These are phyloP conservation scores for Potorous gilbertii DNA, from an alignment of 2,797 vertebrate species.

Conservation along the genomic window DNA sequence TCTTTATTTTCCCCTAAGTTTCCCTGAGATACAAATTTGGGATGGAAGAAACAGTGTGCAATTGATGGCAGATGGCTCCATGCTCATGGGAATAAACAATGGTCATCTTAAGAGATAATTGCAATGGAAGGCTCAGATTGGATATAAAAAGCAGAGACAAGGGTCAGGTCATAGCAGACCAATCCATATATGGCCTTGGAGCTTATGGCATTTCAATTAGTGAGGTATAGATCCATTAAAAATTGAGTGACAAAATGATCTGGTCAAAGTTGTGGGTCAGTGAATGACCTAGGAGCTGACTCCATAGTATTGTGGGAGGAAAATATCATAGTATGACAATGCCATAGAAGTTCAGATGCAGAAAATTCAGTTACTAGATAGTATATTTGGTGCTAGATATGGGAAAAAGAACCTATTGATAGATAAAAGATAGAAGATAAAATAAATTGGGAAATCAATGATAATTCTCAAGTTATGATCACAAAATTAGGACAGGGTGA, in stretches of 20 bases:
- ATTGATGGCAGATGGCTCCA: neutral
- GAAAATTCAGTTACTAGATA: neutral
- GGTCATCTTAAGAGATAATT: neutral
- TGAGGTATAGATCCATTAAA: neutral
- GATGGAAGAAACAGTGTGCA: neutral
- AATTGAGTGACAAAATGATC: conserved; percentile 6
- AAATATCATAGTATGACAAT: neutral
- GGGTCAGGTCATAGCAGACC: neutral
- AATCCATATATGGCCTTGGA: neutral
- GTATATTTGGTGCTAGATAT: neutral
- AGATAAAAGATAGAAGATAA: neutral
- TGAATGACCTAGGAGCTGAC: neutral
- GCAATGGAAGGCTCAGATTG: neutral
- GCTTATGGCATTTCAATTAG: conserved; percentile 29
- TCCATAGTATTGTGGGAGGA: neutral
- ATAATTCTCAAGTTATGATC: neutral
- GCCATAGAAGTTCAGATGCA: neutral
- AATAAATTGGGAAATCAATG: neutral
- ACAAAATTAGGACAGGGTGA: neutral
- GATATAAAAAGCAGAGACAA: neutral
- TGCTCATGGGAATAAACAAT: neutral
- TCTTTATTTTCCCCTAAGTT: neutral
- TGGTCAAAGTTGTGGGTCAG: neutral
- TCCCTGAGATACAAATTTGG: neutral
- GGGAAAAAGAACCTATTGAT: neutral